These are phyloP conservation scores for Scelioninae gen. 1 DNA, from an alignment of 2,888 invertebrate genomes.

Conservation along the genomic window DNA sequence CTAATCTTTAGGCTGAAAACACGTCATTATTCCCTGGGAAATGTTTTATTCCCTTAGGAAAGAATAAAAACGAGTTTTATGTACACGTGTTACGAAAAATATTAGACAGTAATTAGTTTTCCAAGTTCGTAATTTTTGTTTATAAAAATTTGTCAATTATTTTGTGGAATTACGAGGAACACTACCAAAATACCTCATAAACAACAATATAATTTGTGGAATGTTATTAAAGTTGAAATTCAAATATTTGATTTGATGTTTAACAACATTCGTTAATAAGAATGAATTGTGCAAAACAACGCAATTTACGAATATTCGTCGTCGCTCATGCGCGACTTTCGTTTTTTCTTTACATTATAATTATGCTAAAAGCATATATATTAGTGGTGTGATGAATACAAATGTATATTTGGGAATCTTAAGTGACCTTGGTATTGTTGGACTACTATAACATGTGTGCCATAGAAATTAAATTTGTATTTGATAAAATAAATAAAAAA, in stretches of 20 bases:
- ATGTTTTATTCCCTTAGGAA: too few relatives aligned
- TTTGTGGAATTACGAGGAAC: neutral
- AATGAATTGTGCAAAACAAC: constrained; percentile 23
- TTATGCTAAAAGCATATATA: constrained; percentile 21
- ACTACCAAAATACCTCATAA: too few relatives aligned
- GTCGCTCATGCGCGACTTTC: constrained; percentile 34
- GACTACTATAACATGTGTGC: constrained; percentile 35
- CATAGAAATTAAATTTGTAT: constrained; percentile 21
- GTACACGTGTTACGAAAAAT: too few relatives aligned
- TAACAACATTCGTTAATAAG: constrained; percentile 13
- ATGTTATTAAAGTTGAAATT: neutral
- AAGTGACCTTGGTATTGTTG: constrained; percentile 26
- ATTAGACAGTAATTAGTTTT: too few relatives aligned
- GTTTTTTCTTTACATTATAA: constrained; percentile 29
- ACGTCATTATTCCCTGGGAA: too few relatives aligned
- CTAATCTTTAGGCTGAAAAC: too few relatives aligned
- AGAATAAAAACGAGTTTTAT: too few relatives aligned
- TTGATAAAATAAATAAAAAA: constrained; percentile 7
- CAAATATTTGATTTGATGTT: constrained; percentile 10
- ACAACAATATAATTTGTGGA: neutral
- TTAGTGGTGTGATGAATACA: constrained; percentile 35
- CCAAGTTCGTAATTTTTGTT: too few relatives aligned
- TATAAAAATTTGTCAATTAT: neutral
- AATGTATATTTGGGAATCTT: constrained; percentile 28
- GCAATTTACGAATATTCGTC: constrained; percentile 24